These are phyloP conservation scores for Actinostola sp. DNA, from an alignment of 92 coral and sea anemone genomes.

Conservation along the genomic window DNA sequence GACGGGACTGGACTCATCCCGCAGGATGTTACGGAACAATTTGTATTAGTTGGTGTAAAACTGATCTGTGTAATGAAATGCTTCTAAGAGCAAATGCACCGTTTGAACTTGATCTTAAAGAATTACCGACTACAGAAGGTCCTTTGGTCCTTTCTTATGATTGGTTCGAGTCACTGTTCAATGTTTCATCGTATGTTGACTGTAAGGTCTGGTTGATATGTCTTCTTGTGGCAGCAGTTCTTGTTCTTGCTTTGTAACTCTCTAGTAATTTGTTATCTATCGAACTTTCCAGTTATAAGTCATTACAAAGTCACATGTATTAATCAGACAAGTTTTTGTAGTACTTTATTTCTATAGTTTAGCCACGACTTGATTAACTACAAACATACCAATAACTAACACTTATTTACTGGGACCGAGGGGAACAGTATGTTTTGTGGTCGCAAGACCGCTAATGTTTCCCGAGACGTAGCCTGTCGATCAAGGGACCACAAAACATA, in stretches of 20 bases:
- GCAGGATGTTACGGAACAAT: slow-evolving; percentile 59
- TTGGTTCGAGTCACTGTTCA: slow-evolving; percentile 30
- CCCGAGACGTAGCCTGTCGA: no score
- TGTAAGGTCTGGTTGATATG: background rate
- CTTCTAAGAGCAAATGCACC: slow-evolving; percentile 38
- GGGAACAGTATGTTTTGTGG: no score
- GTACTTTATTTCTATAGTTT: no score
- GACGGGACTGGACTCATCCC: slow-evolving; percentile 68
- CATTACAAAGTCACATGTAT: no score
- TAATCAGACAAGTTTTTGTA: no score
- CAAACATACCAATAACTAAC: no score
- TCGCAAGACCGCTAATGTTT: no score
- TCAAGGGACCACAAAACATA: no score
- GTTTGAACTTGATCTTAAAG: slow-evolving; percentile 38
- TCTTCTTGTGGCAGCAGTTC: background rate
- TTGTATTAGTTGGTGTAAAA: slow-evolving; percentile 63
- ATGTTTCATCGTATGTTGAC: background rate
- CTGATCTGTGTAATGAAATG: slow-evolving; percentile 52
- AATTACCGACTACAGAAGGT: slow-evolving; percentile 27
- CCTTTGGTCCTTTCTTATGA: slow-evolving; percentile 24
- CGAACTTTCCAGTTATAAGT: background rate
- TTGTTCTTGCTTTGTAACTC: background rate
- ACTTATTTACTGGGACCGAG: no score
- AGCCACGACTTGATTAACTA: no score
- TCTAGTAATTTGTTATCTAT: background rate